These are phyloP conservation scores for Melipona quadrifasciata DNA, from an alignment of 1,140 invertebrate genomes.

Conservation along the genomic window DNA sequence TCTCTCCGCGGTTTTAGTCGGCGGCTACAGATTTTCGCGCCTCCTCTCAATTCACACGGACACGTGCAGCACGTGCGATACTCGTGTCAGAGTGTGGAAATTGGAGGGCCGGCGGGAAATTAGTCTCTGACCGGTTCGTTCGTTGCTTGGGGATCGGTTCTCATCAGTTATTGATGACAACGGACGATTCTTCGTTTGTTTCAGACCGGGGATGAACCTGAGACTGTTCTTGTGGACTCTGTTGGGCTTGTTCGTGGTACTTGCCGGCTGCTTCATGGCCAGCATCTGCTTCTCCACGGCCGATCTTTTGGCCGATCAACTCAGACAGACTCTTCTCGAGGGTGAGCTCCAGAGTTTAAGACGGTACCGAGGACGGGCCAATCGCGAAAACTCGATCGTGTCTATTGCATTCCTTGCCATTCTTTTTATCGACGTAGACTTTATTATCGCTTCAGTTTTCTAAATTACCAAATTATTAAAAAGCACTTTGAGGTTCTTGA, in stretches of 20 bases:
- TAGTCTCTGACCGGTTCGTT: background rate
- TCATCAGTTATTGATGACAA: background rate
- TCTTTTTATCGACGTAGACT: background rate
- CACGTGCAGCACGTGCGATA: too few species aligned
- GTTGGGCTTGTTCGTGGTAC: slow-evolving; percentile 13
- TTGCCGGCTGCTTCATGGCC: slow-evolving; percentile 49
- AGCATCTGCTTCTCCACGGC: slow-evolving; percentile 37
- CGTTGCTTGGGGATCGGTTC: background rate
- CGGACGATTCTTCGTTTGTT: slow-evolving; percentile 21
- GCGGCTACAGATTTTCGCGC: slow-evolving; percentile 41
- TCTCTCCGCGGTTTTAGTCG: slow-evolving; percentile 33
- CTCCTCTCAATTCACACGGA: background rate
- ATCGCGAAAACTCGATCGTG: background rate
- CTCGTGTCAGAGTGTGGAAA: background rate
- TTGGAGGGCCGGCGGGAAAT: slow-evolving; percentile 25
- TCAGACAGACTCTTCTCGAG: slow-evolving; percentile 30
- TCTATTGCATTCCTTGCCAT: background rate
- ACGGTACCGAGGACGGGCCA: background rate
- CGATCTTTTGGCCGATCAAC: slow-evolving; percentile 28
- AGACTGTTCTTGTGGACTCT: slow-evolving; percentile 41
- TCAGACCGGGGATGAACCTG: slow-evolving; percentile 50
- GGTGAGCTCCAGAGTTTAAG: background rate
- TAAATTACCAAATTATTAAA: too few species aligned
- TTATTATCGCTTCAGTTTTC: too few species aligned
- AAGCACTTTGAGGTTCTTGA: too few species aligned